These are phyloP conservation scores for Aurelia aurita complex sp. Pacific DNA, from an alignment of 30 jellyfish, hydroid and myxozoan species.

Conservation along the genomic window DNA sequence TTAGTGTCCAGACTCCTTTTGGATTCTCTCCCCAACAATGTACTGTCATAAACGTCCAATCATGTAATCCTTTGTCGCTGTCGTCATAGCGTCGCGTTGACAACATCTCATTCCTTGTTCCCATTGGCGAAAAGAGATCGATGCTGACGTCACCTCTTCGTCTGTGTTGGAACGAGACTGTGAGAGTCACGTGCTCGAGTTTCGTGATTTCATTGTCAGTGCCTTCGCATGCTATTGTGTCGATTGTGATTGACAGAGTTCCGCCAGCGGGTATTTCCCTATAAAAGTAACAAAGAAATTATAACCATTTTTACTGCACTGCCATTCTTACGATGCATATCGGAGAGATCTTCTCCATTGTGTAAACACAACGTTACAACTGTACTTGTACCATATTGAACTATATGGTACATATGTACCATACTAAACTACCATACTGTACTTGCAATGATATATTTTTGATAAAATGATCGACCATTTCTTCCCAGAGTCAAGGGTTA, in stretches of 20 bases:
- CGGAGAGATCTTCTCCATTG: too few species aligned
- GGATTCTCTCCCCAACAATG: slow-evolving; percentile 99
- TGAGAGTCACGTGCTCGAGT: slow-evolving; percentile 95
- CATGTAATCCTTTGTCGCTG: slow-evolving; percentile 98
- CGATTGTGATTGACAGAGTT: slow-evolving; percentile 93
- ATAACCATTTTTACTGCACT: too few species aligned
- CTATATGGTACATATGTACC: too few species aligned
- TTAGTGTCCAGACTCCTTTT: slow-evolving; percentile 98
- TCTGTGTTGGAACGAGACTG: slow-evolving; percentile 98
- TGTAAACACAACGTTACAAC: too few species aligned
- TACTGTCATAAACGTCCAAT: slow-evolving; percentile 99
- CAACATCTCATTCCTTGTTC: slow-evolving; percentile 97
- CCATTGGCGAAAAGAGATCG: slow-evolving; percentile 98
- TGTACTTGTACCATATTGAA: too few species aligned
- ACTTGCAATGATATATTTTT: too few species aligned
- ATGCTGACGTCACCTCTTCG: slow-evolving; percentile 99
- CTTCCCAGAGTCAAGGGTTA: too few species aligned
- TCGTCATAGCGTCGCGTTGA: slow-evolving; percentile 99
- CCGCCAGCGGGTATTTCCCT: slow-evolving; percentile 99
- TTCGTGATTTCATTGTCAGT: slow-evolving; percentile 92
- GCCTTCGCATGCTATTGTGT: slow-evolving; percentile 97
- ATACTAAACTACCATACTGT: too few species aligned
- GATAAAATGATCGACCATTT: too few species aligned
- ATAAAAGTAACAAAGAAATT: neutral
- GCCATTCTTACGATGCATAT: too few species aligned